phyloP scores from a whole-genome alignment of 1,140 invertebrate genomes.

The Sminthurinus signatus region DNA sequence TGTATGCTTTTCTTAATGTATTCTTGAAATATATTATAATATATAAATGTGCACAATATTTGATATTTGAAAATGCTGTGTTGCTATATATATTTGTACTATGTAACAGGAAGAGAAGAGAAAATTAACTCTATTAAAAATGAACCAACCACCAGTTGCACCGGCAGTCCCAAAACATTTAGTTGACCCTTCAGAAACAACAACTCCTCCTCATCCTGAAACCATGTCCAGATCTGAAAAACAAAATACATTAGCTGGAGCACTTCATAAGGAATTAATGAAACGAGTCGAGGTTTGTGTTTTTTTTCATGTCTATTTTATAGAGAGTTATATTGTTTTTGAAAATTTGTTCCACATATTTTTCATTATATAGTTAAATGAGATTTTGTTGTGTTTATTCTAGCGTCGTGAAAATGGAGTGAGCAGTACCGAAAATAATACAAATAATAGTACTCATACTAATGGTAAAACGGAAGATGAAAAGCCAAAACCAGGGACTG shows the following conservation, averaged over 20 bases:
- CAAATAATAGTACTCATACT: too few relatives aligned
- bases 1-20: too few relatives aligned
- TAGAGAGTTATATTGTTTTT: too few relatives aligned
- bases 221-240: slow-evolving; percentile 7
- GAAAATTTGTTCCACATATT: too few relatives aligned
- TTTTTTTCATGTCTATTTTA: neutral
- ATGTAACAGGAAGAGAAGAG: slow-evolving; percentile 38
- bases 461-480: slow-evolving; percentile 15
- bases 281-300: slow-evolving; percentile 55
- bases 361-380: too few relatives aligned
- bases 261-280: slow-evolving; percentile 58
- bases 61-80: too few relatives aligned
- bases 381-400: too few relatives aligned
- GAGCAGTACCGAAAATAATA: too few relatives aligned
- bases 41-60: too few relatives aligned
- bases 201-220: slow-evolving; percentile 21
- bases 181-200: slow-evolving; percentile 31
- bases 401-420: slow-evolving; percentile 25
- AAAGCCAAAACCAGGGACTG: slow-evolving; percentile 20
- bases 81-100: too few relatives aligned
- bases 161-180: slow-evolving; percentile 19
- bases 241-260: slow-evolving; percentile 49
- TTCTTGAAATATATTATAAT: too few relatives aligned
- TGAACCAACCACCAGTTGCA: slow-evolving; percentile 10
- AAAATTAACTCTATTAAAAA: slow-evolving; percentile 13